Base-by-base conservation (phyloP, 2,888 invertebrate genomes). In the Isoperla grammatica region DNA sequence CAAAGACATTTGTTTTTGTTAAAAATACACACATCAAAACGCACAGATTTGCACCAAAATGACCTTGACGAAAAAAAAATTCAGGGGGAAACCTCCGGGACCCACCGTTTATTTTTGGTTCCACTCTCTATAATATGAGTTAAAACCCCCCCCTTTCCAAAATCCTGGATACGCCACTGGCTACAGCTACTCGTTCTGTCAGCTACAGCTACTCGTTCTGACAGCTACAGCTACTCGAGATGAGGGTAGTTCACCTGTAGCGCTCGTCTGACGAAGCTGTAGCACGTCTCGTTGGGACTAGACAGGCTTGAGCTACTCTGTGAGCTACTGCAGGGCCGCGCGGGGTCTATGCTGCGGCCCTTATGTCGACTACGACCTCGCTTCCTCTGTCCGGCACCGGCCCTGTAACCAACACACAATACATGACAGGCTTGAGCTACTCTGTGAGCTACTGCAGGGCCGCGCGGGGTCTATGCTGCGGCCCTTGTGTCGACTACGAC, bases 221-320 rank as follows among this genome's bases (percentile, higher is more conserved):
- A n/a, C n/a, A n/a, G n/a, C n/a, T n/a, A n/a, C n/a, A n/a, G n/a
- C n/a, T n/a, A n/a, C n/a, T n/a, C n/a, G n/a, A n/a, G n/a, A n/a
- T n/a, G n/a, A n/a, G n/a, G n/a, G n/a, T n/a, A n/a, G 29, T 40
- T 67, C 72, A 83, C 84, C 76, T 85, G 88, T 54, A 95, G 81
- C 11, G 94, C 94, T 69, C 91, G 81, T 49, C 94, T 80, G 4
- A 95, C 92, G 73, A 95, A 95, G 68, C 93, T 93, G 75, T 95
- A 95, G 73, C 95, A 95, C 2, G 93, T 93, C 76, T 94, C 94
- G 71, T 93, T 93, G 3, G 94, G 94, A 64, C 91, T 92, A 54
- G 92, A 92, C 39, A 93, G 80, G 64, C 91, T 92, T 19, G 93
- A 92, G 63, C 90, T 91, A 68, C 91, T 90, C 17, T 86, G 87